Base-by-base conservation (phyloP, 2,113 vertebrate species). In the Cyprinodon variegatus region DNA sequence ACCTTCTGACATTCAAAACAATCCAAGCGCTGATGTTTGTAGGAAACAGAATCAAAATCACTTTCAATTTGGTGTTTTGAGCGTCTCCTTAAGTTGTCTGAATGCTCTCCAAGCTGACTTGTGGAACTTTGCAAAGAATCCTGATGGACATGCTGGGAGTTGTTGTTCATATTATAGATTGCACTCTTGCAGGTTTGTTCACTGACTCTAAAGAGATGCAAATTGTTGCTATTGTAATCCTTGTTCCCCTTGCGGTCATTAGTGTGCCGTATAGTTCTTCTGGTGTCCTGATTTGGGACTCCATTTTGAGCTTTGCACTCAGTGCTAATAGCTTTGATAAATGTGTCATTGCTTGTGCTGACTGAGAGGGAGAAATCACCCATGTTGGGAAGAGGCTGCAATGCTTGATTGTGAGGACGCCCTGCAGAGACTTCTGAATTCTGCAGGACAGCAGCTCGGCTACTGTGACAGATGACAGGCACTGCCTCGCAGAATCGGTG, bases 391-490 rank as follows among this genome's bases (percentile, higher is more conserved):
- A 22, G 48, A 41, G 9, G 17, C 17, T 57, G 50, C 14, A 57
- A 57, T n/a, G 50, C 50, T 57, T 57, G 17, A 57, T n/a, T 57
- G 50, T 57, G 50, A 57, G 43, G 9, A 63, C 29, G 39, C 29
- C 43, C 11, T 40, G 63, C 40, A 46, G 72, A 41, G 4, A 22
- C 60, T 41, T 76, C 70, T 72, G 57, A 69, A 39, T 45, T 37
- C 9, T 76, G 71, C 38, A 68, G 41, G 53, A 43, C 63, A 53
- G 61, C 50, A 1, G 59, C 69, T 57, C 38, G 72, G 8, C 87
- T 78, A 76, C 81, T 86, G 77, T 92, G 90, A 72, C 89, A 62
- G 63, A 94, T 94, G n/a, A 94, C 94, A 11, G 92, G 89, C 9
- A 94, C 92, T 6, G 81, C 84, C 48, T 83, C 88, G 66, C 66